Base-by-base conservation (phyloP, 2,797 vertebrate genomes). In the Cottoperca gobio region DNA sequence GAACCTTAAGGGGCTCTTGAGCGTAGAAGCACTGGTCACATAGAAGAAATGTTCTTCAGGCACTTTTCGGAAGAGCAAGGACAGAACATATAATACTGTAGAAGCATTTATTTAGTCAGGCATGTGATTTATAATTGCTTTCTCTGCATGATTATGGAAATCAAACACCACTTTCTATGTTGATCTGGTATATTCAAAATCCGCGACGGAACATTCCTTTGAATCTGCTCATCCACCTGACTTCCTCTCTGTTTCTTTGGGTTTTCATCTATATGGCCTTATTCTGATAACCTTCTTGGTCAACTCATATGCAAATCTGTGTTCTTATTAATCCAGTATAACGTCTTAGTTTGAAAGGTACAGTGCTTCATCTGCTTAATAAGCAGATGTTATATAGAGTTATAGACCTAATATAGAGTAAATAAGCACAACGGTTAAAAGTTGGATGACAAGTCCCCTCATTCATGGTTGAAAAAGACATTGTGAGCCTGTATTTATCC, bases 221-320 rank as follows among this genome's bases (percentile, higher is more conserved):
- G 23, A 42, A 24, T 74, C 46, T 53, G 49, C 31, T 43, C 68
- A 39, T 67, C 46, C 12, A 58, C 19, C 31, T 31, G 13, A 24
- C 3, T 17, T 55, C 9, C 14, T 19, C 14, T 35, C 28, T 48
- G 43, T 49, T 61, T 7, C 11, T 8, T 48, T 49, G 63, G n/a
- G 33, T 11, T 43, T 83, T 35, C 21, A 14, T 50, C 50, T 49
- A 26, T 35, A 54, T 52, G 40, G 42, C 46, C 50, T 49, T 61
- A 39, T 43, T 48, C 13, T 61, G 33, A 61, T 71, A 73, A 49
- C 63, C 66, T 54, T 69, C 66, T 28, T 48, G 48, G 53, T 54
- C 55, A 60, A 78, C 13, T 76, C 83, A 84, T 84, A 76, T 81
- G 37, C 23, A 70, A 59, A 59, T 70, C 14, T 37, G 59, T 69